Evolutionary conservation across 2,888 invertebrate genomes (phyloP).

Genomic region (Pollenia angustigena): DNA sequence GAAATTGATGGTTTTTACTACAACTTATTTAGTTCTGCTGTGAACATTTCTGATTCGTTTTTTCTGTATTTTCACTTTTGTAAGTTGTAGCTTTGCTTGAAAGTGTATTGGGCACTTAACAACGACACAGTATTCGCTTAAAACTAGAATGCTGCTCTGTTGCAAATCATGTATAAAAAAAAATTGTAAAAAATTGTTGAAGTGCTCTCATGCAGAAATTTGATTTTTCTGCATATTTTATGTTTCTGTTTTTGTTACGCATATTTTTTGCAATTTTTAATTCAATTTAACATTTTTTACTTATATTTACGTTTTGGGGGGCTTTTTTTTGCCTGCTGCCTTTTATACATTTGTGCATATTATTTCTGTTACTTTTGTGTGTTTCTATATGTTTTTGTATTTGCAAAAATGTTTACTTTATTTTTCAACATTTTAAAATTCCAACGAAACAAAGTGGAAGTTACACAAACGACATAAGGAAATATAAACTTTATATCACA

Average conservation of each 20-base stretch:
- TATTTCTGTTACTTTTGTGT: constrained; percentile 61
- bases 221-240: constrained; percentile 67
- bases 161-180: background rate
- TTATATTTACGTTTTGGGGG: constrained; percentile 40
- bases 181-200: constrained; percentile 65
- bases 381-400: constrained; percentile 24
- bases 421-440: constrained; percentile 48
- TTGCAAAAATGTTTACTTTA: constrained; percentile 63
- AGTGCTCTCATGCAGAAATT: constrained; percentile 73
- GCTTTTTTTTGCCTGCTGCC: constrained; percentile 43
- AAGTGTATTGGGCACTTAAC: constrained; percentile 72
- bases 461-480: constrained; percentile 80
- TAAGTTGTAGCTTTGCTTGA: constrained; percentile 33
- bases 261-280: constrained; percentile 74
- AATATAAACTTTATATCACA: constrained; percentile 79
- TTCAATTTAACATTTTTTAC: constrained; percentile 80
- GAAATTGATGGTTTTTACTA: background rate
- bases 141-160: constrained; percentile 16
- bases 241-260: constrained; percentile 30
- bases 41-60: background rate
- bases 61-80: background rate
- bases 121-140: constrained; percentile 43
- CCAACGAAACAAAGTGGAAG: constrained; percentile 78
- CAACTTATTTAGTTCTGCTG: background rate
- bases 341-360: constrained; percentile 45